These are phyloP conservation scores for Solenodon paradoxus DNA, from an alignment of 2,113 vertebrate species.

Conservation along the genomic window DNA sequence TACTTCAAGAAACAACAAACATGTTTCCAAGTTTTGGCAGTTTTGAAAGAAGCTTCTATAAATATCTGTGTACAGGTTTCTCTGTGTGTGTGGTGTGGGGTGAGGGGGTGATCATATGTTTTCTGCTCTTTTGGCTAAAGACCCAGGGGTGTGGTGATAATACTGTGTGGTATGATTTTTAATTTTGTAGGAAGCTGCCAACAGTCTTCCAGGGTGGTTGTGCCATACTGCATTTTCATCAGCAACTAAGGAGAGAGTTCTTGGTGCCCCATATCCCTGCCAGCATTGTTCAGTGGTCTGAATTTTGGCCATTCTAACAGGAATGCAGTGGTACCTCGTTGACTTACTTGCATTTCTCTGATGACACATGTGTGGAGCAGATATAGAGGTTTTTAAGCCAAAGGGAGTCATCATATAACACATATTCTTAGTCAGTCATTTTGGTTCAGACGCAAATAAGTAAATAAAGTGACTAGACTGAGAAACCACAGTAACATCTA, in stretches of 20 bases:
- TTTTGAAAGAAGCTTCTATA: not conserved
- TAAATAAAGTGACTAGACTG: not conserved
- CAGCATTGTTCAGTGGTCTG: not conserved
- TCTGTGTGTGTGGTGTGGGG: too few species aligned
- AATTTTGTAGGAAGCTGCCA: not conserved
- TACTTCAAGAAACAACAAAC: too few species aligned
- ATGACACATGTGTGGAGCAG: not conserved
- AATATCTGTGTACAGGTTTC: too few species aligned
- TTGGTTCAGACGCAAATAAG: not conserved
- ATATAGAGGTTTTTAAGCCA: not conserved
- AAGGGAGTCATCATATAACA: not conserved
- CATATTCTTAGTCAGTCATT: not conserved
- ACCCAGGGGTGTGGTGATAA: not conserved
- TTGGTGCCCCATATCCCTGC: fast-evolving
- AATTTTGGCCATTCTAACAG: not conserved
- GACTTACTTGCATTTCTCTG: not conserved
- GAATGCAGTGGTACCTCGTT: not conserved
- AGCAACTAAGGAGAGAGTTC: not conserved
- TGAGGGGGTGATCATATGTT: too few species aligned
- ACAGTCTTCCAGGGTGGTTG: not conserved
- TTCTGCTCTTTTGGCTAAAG: not conserved
- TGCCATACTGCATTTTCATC: not conserved
- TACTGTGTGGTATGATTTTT: not conserved
- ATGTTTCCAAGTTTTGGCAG: not conserved
- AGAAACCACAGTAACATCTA: not conserved